Percentiles rank a stretch among this genome's conserved stretches.
phyloP scores from a whole-genome alignment of 2,113 vertebrate genomes.

The Ascaphus truei region DNA sequence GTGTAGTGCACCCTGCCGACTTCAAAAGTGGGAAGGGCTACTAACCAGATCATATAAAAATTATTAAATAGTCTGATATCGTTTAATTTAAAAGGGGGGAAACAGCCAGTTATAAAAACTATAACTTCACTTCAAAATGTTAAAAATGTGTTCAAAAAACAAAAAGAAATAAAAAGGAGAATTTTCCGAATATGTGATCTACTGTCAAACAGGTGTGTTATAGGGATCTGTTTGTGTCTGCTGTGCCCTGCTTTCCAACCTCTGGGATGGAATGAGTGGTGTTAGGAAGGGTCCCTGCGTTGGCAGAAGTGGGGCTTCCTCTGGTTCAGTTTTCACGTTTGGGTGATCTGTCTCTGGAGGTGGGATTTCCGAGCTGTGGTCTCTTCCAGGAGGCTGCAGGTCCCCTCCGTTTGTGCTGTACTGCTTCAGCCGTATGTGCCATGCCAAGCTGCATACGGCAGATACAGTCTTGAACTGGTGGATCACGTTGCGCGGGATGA shows the following conservation, averaged over 20 bases:
- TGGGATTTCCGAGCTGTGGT: constrained; percentile 53
- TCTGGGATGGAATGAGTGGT: constrained; percentile 58
- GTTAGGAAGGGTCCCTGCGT: constrained; percentile 60
- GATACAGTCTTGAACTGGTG: constrained; percentile 98
- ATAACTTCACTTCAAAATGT: constrained; percentile 83
- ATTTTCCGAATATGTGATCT: constrained; percentile 67
- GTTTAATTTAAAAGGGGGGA: too few relatives aligned
- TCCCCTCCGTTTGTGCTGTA: constrained; percentile 72
- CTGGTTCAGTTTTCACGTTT: constrained; percentile 62
- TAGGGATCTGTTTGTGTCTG: constrained; percentile 61
- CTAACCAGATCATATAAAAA: background rate
- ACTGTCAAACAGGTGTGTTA: constrained; percentile 64
- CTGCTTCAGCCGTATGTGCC: constrained; percentile 93
- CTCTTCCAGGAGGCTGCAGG: constrained; percentile 50
- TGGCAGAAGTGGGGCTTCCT: constrained; percentile 64
- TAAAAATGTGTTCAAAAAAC: constrained; percentile 66
- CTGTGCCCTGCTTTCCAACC: constrained; percentile 65
- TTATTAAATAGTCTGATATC: background rate
- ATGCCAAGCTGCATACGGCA: constrained; percentile 94
- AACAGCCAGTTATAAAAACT: constrained; percentile 77
- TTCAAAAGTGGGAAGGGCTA: background rate
- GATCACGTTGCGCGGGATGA: constrained; percentile 97
- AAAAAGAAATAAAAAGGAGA: constrained; percentile 47
- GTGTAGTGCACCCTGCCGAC: background rate
- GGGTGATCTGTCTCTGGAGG: constrained; percentile 59